Base-by-base conservation (phyloP, 2,888 invertebrate species). In the Dascillus cervinus region DNA sequence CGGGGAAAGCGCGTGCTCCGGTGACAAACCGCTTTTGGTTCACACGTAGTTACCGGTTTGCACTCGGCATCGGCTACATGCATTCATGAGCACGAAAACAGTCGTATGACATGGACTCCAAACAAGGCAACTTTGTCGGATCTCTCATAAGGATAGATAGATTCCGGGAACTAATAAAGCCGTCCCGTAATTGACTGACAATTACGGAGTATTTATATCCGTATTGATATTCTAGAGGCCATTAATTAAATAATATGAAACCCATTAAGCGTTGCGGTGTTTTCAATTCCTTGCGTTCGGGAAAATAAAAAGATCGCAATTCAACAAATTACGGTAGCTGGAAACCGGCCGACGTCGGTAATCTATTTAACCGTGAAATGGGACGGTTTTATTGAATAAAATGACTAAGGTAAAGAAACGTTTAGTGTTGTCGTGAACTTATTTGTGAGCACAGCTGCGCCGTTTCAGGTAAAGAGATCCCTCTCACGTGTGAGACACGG, bases 101-200 rank as follows among this genome's bases (percentile, higher is more conserved):
- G 32, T 13, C 26, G 24, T 36, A 28, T 21, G 20, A 39, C 34
- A 38, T 21, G 34, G 34, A 31, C 20, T 24, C 38, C 35, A 35
- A 41, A 43, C 22, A 41, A 29, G 32, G 40, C 22, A 33, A 37
- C 41, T 33, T 34, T 32, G 44, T 39, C 37, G 40, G 35, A 25
- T 23, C 33, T 35, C 33, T 15, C 25, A 39, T 43, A 41, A 29
- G 37, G 32, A 11, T 32, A 34, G 19, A 22, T 29, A 13, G 34
- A 35, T 48, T 48, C 46, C 21, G 23, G 29, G 46, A 48, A 46
- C 37, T 43, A 45, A 48, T 45, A 48, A 44, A 48, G 43, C 40
- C 42, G 42, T 43, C 39, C 27, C 25, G 39, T 48, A 48, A 48
- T 46, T 45, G 48, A 45, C 36, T 29, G 25, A 28, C 41, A 42